These are phyloP conservation scores for Aphrocallistes beatrix DNA, from an alignment of 37 sponge, comb jelly and placozoan genomes.

Conservation along the genomic window DNA sequence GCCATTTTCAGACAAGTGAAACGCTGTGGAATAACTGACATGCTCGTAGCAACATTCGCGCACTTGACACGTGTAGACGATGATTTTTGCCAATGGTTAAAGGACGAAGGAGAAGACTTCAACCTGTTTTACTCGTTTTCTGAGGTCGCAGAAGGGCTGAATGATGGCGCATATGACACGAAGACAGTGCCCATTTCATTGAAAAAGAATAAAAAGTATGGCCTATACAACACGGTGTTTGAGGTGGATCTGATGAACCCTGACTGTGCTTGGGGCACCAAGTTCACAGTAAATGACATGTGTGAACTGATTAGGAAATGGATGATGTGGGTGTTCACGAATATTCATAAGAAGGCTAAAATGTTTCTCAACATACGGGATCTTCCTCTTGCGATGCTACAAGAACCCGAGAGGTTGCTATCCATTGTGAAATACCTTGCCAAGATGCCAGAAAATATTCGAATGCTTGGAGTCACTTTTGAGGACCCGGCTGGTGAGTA, in stretches of 20 bases:
- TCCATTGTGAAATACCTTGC: conserved; percentile 43
- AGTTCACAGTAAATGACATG: conserved; percentile 41
- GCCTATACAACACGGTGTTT: conserved; percentile 42
- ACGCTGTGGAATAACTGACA: conserved; percentile 46
- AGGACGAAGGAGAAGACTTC: conserved; percentile 37
- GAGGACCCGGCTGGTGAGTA: conserved; percentile 66
- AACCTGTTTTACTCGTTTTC: conserved; percentile 46
- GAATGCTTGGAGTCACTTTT: conserved; percentile 42
- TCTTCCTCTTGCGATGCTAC: conserved; percentile 42
- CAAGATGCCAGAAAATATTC: conserved; percentile 27
- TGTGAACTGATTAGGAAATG: conserved; percentile 39
- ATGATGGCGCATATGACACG: conserved; percentile 33
- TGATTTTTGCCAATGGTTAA: conserved; percentile 38
- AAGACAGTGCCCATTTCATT: conserved; percentile 38
- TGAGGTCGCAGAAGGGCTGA: conserved; percentile 38
- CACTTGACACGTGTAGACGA: conserved; percentile 65
- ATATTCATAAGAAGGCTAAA: conserved; percentile 31
- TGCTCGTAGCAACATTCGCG: conserved; percentile 65
- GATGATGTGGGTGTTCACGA: conserved; percentile 32
- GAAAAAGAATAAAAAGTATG: conserved; percentile 49
- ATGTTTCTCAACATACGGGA: conserved; percentile 64
- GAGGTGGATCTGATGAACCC: conserved; percentile 44
- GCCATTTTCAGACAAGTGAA: conserved; percentile 50
- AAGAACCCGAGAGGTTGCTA: conserved; percentile 40
- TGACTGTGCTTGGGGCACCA: conserved; percentile 32